Conservation (phyloP, 2,797 vertebrate species). For the Clangula hyemalis region DNA sequence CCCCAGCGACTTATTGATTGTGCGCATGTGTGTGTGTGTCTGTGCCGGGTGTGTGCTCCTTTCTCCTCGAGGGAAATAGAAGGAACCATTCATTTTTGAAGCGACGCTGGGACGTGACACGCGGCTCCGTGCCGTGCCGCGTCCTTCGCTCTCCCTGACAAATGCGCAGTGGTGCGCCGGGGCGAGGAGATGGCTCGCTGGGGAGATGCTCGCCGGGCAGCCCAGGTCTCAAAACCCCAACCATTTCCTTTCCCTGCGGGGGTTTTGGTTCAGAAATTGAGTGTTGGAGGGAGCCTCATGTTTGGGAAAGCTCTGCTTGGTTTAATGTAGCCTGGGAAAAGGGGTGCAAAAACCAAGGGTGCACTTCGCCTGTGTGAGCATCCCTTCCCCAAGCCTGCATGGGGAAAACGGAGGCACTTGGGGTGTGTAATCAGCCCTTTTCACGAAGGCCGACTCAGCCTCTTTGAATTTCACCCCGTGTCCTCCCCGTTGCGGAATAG, state of each 20-base stretch:
- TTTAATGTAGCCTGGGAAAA: neutral
- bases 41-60: neutral
- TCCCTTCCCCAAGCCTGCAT: neutral
- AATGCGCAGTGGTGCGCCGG: neutral
- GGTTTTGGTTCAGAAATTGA: neutral
- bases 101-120: neutral
- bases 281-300: neutral
- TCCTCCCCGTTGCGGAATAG: neutral
- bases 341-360: neutral
- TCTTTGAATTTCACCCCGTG: slow-evolving; percentile 24
- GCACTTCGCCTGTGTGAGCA: neutral
- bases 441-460: slow-evolving; percentile 29
- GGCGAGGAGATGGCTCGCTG: neutral
- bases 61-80: neutral
- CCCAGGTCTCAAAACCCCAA: neutral
- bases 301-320: neutral
- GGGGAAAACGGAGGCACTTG: neutral
- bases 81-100: neutral
- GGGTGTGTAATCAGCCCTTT: slow-evolving; percentile 54
- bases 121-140: neutral
- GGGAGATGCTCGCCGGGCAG: neutral
- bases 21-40: neutral
- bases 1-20: slow-evolving; percentile 27
- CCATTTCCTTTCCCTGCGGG: neutral
- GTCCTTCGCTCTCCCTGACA: neutral